Conservation (phyloP, 2,797 vertebrate genomes). For the Urosaurus nigricauda region DNA sequence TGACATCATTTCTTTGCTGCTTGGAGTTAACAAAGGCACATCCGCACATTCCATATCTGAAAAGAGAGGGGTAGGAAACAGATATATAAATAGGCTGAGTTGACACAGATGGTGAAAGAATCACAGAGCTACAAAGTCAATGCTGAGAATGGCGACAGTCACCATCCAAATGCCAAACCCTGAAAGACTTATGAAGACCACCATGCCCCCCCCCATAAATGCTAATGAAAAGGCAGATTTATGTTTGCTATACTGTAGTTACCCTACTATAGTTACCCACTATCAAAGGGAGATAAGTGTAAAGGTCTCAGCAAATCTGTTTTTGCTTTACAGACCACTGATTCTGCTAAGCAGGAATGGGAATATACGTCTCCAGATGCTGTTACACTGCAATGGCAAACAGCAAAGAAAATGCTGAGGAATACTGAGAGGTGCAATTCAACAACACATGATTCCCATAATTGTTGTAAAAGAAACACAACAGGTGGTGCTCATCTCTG, state of each 20-base stretch:
- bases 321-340: neutral
- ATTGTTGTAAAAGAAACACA: neutral
- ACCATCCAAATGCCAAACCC: too few species aligned
- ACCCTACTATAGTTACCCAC: neutral
- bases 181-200: neutral
- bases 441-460: neutral
- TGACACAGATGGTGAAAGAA: neutral
- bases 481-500: too few species aligned
- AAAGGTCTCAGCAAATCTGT: too few species aligned
- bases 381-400: neutral
- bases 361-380: too few species aligned
- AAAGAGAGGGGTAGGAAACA: constrained; percentile 51
- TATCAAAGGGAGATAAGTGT: neutral
- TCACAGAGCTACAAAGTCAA: neutral
- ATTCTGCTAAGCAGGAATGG: neutral
- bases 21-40: constrained; percentile 95
- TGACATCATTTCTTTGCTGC: constrained; percentile 99
- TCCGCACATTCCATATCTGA: constrained; percentile 97
- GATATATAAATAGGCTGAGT: constrained; percentile 14
- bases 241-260: neutral
- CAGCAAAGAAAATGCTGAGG: neutral
- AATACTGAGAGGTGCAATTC: neutral
- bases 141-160: neutral
- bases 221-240: neutral
- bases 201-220: neutral